Base-by-base conservation (phyloP, 2,113 vertebrate genomes). In the Aplodontia rufa region DNA sequence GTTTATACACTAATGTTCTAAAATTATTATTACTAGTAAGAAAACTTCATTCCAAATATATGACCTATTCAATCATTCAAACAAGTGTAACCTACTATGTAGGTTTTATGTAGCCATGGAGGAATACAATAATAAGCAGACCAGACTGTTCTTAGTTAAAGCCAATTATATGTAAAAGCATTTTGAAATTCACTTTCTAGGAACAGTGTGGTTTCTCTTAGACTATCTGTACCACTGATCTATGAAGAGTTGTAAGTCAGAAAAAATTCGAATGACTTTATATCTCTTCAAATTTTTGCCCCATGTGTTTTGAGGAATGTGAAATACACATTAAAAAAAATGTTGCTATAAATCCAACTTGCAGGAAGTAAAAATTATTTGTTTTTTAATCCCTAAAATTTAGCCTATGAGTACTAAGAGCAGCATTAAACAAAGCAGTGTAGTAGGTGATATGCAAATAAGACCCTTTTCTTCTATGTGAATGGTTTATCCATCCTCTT, bases 401-500 rank as follows among this genome's bases (percentile, higher is more conserved):
- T 93, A 64, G 35, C 83, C 90, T 93, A 40, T 90, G 51, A 93
- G 20, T 40, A 84, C 47, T 45, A 71, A 95, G 26, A 86, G 5
- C 28, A 72, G 42, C 47, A 49, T 60, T 90, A 80, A 87, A 66
- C 24, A 71, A 49, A 24, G 42, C 17, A 28, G 3, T 37, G 1
- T 17, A 69, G 69, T n/a, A 79, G 19, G 68, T 93, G 69, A 86
- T 53, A 10, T 60, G 37, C 89, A 88, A 94, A 74, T 53, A 58
- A 53, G 9, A n/a, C 8, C 60, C 14, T 80, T 62, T 55, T 40
- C 90, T 76, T 90, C 71, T 68, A 79, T 62, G 7, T 82, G 71
- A 92, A 90, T 80, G 49, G 12, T 89, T 55, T 92, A 58, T 87
- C n/a, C 74, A 22, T 69, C 20, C 17, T 66, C 5, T 82, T 78